Percentiles rank a stretch among this genome's conserved stretches.
phyloP scores from a whole-genome alignment of 2,797 vertebrate species.

The Jordanella pulchra region DNA sequence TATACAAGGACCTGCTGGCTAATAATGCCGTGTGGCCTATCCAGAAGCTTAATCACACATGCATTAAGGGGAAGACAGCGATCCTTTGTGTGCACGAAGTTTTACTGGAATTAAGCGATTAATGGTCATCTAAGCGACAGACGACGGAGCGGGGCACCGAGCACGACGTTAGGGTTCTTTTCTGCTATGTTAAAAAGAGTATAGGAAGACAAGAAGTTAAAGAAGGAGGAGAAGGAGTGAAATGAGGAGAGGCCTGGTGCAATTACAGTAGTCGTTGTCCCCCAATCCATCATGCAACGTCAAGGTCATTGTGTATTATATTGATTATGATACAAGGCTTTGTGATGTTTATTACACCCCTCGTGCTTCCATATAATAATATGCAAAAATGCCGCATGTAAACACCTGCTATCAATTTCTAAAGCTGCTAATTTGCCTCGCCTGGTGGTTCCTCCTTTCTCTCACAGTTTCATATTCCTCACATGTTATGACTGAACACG shows the following conservation, averaged over 20 bases:
- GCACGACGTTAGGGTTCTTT: constrained; percentile 89
- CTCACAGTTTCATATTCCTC: constrained; percentile 60
- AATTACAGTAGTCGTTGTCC: constrained; percentile 78
- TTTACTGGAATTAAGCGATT: constrained; percentile 99
- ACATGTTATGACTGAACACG: constrained; percentile 52
- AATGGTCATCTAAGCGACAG: constrained; percentile 93
- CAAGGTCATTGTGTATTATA: constrained; percentile 74
- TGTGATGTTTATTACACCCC: constrained; percentile 67
- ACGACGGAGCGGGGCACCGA: constrained; percentile 80
- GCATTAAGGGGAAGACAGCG: constrained; percentile 92
- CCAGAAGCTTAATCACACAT: constrained; percentile 91
- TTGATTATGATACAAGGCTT: constrained; percentile 67
- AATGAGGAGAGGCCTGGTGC: constrained; percentile 46
- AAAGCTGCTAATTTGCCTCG: constrained; percentile 69
- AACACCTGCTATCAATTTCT: constrained; percentile 78
- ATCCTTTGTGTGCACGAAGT: constrained; percentile 92
- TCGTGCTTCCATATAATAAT: constrained; percentile 56
- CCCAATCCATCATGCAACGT: constrained; percentile 78
- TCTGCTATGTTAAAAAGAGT: constrained; percentile 65
- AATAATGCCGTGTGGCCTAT: constrained; percentile 88
- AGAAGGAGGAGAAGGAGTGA: constrained; percentile 13
- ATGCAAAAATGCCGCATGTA: constrained; percentile 70
- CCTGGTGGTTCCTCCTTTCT: constrained; percentile 15
- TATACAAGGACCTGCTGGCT: constrained; percentile 93
- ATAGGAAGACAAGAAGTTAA: constrained; percentile 29